A percentile compares a stretch with the other conserved stretches of the same genome.
Evolutionary conservation across 2,797 vertebrate species (phyloP).

Genomic region (Enteromius mattozi): DNA sequence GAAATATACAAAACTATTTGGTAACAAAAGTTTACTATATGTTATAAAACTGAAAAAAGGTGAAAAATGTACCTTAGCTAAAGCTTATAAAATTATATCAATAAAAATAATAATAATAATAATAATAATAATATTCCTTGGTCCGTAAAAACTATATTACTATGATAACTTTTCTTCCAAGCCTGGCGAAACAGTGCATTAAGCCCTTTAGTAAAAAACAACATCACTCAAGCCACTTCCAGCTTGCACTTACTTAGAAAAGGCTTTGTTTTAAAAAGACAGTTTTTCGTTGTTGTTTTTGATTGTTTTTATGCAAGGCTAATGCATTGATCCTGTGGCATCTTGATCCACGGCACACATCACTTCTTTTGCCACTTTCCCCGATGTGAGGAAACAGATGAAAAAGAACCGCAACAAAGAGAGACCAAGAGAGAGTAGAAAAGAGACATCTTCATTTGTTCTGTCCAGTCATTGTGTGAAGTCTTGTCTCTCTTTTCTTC

Average conservation of each 20-base stretch:
- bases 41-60: slow-evolving; percentile 68
- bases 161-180: slow-evolving; percentile 63
- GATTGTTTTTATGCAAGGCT: slow-evolving; percentile 32
- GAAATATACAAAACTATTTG: slow-evolving; percentile 65
- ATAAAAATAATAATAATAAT: slow-evolving; percentile 70
- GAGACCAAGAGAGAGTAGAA: slow-evolving; percentile 28
- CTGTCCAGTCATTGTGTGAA: slow-evolving; percentile 12
- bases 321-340: slow-evolving; percentile 48
- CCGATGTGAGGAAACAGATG: slow-evolving; percentile 24
- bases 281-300: neutral
- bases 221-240: slow-evolving; percentile 17
- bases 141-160: slow-evolving; percentile 79
- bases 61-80: slow-evolving; percentile 78
- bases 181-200: slow-evolving; percentile 61
- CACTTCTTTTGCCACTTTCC: slow-evolving; percentile 50
- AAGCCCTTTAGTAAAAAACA: slow-evolving; percentile 58
- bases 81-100: slow-evolving; percentile 81
- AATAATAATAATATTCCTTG: slow-evolving; percentile 76
- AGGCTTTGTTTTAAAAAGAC: slow-evolving; percentile 32
- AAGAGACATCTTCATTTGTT: slow-evolving; percentile 30
- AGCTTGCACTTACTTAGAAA: slow-evolving; percentile 31
- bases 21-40: slow-evolving; percentile 72
- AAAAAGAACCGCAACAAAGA: slow-evolving; percentile 70
- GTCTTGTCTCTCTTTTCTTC: slow-evolving; percentile 29
- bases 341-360: slow-evolving; percentile 39